Conservation (phyloP, 2,888 invertebrate genomes). For the Bugulina stolonifera region DNA sequence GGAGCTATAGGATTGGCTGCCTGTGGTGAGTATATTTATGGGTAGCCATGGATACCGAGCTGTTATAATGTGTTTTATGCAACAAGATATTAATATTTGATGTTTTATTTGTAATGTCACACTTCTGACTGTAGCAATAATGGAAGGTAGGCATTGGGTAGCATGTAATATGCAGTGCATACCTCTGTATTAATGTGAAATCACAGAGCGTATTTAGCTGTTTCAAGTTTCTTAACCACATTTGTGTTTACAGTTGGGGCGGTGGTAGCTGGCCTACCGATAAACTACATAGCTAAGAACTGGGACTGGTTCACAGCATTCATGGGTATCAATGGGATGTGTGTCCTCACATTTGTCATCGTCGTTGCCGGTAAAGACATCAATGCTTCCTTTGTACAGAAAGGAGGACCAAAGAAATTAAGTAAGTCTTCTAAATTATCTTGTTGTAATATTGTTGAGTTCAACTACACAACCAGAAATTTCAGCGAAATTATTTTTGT, state of each 20-base stretch:
- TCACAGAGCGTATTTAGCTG: too few species aligned
- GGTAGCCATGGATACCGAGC: too few species aligned
- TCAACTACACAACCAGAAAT: too few species aligned
- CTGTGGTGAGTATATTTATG: conserved; percentile 54
- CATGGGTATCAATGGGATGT: conserved; percentile 31
- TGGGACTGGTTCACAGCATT: conserved; percentile 52
- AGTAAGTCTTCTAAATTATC: conserved; percentile 8
- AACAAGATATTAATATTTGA: too few species aligned
- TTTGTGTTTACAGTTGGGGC: conserved; percentile 49
- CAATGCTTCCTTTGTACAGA: conserved; percentile 2
- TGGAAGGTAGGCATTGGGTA: too few species aligned
- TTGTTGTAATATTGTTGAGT: too few species aligned
- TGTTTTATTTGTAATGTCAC: too few species aligned
- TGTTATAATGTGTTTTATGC: too few species aligned
- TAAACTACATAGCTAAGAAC: conserved; percentile 50
- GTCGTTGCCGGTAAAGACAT: conserved; percentile 4
- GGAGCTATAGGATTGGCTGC: conserved; percentile 53
- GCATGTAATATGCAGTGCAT: too few species aligned
- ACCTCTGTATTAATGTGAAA: too few species aligned
- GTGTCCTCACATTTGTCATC: conserved; percentile 4
- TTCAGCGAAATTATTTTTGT: too few species aligned
- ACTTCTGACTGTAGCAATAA: too few species aligned
- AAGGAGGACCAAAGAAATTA: not conserved
- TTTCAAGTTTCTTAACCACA: not conserved
- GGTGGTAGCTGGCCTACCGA: conserved; percentile 53